These are phyloP conservation scores for Drosophila suboccidentalis DNA, from an alignment of 2,888 invertebrate species.

Conservation along the genomic window DNA sequence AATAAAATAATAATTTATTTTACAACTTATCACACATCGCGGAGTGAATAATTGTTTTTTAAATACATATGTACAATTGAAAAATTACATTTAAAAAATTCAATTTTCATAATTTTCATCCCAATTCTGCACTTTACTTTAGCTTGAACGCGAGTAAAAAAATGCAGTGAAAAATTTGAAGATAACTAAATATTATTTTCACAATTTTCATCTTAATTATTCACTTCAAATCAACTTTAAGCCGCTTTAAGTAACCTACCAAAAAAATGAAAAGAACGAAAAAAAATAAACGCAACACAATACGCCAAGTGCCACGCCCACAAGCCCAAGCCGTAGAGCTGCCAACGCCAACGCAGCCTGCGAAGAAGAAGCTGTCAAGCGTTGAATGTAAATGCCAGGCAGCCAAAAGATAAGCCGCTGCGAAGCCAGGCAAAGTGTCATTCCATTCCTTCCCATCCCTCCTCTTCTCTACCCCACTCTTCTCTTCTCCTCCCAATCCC, in stretches of 20 bases:
- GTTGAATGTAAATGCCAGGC: conserved; percentile 80
- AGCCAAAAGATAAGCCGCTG: conserved; percentile 72
- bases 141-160: conserved; percentile 2
- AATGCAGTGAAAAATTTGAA: not conserved
- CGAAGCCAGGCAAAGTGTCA: conserved; percentile 64
- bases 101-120: not conserved
- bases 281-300: conserved; percentile 38
- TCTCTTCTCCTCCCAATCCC: not conserved
- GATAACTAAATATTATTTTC: not conserved
- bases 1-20: no score
- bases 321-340: not conserved
- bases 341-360: conserved; percentile 2
- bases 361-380: conserved; percentile 78
- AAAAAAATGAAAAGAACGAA: conserved; percentile 6
- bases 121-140: conserved; percentile 19
- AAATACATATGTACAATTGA: not conserved
- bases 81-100: not conserved
- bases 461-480: not conserved
- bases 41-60: not conserved
- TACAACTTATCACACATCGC: not conserved
- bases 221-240: conserved; percentile 8
- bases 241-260: conserved; percentile 23
- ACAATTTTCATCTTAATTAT: conserved; percentile 23
- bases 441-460: conserved; percentile 14
- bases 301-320: conserved; percentile 36